phyloP scores from a whole-genome alignment of 2,888 invertebrate genomes.

The Ferdinandea cuprea region DNA sequence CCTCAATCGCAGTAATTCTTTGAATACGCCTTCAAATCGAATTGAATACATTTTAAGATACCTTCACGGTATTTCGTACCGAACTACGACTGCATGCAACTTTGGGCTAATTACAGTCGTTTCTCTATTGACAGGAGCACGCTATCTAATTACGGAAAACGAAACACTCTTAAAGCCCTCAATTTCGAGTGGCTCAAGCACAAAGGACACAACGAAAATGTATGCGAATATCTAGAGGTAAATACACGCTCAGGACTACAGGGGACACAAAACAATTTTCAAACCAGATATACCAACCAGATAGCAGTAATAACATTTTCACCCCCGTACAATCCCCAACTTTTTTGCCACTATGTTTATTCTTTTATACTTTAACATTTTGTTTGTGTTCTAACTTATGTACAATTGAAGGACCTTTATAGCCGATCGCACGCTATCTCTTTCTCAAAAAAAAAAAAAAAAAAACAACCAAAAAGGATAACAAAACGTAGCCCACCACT shows the following conservation, averaged over 20 bases:
- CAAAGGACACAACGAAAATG: slow-evolving; percentile 24
- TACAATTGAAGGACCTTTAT: slow-evolving; percentile 55
- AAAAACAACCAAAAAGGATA: too few relatives aligned
- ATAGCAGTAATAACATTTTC: slow-evolving; percentile 49
- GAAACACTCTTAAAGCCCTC: slow-evolving; percentile 40
- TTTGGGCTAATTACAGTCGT: slow-evolving; percentile 48
- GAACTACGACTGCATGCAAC: slow-evolving; percentile 34
- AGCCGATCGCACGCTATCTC: slow-evolving; percentile 68
- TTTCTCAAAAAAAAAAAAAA: slow-evolving; percentile 12
- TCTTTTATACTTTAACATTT: slow-evolving; percentile 21
- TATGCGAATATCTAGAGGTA: slow-evolving; percentile 16
- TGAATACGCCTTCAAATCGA: slow-evolving; percentile 12
- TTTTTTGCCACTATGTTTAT: slow-evolving; percentile 8
- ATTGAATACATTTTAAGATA: slow-evolving; percentile 16
- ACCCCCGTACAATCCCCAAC: background rate
- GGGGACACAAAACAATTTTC: slow-evolving; percentile 42
- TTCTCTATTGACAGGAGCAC: slow-evolving; percentile 58
- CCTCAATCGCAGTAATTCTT: slow-evolving; percentile 15
- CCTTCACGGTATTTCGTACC: background rate
- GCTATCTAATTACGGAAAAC: slow-evolving; percentile 65
- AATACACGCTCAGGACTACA: slow-evolving; percentile 3
- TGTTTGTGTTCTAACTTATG: slow-evolving; percentile 31
- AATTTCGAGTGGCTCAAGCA: slow-evolving; percentile 20
- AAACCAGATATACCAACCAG: slow-evolving; percentile 50
- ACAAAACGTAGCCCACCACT: slow-evolving; percentile 32